These are phyloP conservation scores for Istiophorus platypterus DNA, from an alignment of 2,113 vertebrate genomes.

Conservation along the genomic window DNA sequence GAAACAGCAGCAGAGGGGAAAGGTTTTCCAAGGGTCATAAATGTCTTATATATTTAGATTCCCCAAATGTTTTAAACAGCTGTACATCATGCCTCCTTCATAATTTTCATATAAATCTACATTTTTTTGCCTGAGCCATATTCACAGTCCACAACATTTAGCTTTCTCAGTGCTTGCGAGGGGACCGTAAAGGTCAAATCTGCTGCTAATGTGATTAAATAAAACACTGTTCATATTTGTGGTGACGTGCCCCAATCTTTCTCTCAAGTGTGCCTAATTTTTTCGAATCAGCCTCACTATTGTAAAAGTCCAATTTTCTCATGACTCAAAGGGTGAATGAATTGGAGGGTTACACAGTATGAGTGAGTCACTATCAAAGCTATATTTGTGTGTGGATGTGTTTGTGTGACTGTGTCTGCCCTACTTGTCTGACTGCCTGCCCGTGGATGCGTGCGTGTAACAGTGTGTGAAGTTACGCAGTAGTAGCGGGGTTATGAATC, in stretches of 20 bases:
- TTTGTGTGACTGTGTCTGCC: constrained; percentile 38
- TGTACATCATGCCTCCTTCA: constrained; percentile 20
- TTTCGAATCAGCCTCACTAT: constrained; percentile 65
- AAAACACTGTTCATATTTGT: constrained; percentile 52
- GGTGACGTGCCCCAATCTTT: constrained; percentile 58
- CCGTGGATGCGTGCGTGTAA: constrained; percentile 51
- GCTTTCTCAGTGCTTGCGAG: constrained; percentile 16
- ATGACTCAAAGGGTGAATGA: constrained; percentile 76
- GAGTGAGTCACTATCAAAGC: constrained; percentile 77
- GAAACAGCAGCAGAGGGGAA: constrained; percentile 1
- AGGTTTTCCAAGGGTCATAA: constrained; percentile 36
- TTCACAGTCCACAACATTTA: constrained; percentile 50
- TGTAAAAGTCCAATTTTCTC: constrained; percentile 57
- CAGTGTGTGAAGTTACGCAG: constrained; percentile 66
- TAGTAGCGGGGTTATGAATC: constrained; percentile 68
- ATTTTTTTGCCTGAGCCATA: constrained; percentile 11
- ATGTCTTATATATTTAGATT: constrained; percentile 50
- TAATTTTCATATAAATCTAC: constrained; percentile 29
- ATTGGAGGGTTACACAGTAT: constrained; percentile 60
- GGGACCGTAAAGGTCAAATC: constrained; percentile 55
- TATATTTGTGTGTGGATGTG: constrained; percentile 58
- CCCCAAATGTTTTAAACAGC: constrained; percentile 49
- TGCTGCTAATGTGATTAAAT: constrained; percentile 55
- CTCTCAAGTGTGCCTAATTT: constrained; percentile 69
- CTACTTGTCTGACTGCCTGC: constrained; percentile 14